Base-by-base conservation (phyloP, 64 coral and sea anemone species). In the Porites australiensis region DNA sequence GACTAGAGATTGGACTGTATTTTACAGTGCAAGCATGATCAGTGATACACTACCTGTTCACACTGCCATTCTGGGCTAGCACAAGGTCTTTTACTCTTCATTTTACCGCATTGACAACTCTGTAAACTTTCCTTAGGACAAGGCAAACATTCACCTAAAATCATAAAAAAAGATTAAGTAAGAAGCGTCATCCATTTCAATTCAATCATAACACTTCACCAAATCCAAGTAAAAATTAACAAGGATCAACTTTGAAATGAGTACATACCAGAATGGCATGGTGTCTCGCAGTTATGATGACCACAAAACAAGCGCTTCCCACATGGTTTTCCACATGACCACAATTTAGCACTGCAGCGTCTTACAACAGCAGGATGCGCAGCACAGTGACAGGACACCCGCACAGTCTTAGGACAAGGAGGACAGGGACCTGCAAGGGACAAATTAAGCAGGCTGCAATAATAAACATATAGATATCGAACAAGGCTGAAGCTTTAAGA, bases 291-390 rank as follows among this genome's bases (percentile, higher is more conserved):
- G 67, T 74, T 91, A 63, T 99, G 97, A 45, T 99, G 97, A 70
- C 76, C 91, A 89, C 97, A 99, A 0, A 83, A 83, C 46, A 99
- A 77, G 37, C 64, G 8, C 47, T 93, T 99, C 58, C 94, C 79
- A 67, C 97, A 99, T 8, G 97, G 88, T 58, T 94, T 95, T 21
- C 97, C 94, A 85, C 97, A 99, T 58, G 97, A 99, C 97, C 97
- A 99, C 63, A 83, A 88, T 58, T 93, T 96, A 9, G 97, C 82
- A 73, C 97, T 95, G 70, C 97, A 99, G 9, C 97, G 77, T 66
- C 92, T 89, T n/a, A 86, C 88, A 3, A 91, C 78, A 37, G 97
- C 91, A 19, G 89, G 44, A 43, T 87, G 81, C 8, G 82, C 93
- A 2, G 94, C 97, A 89, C 97, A 99, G 54, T 96, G 94, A 82